Evolutionary conservation across 2,797 vertebrate species (phyloP).

Genomic region (Mareca strepera): DNA sequence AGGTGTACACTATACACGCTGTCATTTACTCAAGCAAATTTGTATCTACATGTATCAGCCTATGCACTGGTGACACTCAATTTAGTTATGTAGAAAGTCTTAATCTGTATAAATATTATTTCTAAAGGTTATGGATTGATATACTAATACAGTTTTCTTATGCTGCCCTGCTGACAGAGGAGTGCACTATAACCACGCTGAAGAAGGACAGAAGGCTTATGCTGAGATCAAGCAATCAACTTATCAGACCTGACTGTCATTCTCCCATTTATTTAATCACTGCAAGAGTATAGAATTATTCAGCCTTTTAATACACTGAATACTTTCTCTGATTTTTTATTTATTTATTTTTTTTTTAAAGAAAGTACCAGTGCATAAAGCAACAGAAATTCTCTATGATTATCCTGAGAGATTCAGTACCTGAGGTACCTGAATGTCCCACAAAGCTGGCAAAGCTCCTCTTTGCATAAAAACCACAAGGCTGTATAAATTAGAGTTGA

Average conservation of each 20-base stretch:
- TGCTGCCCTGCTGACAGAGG: background rate
- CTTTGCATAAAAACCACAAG: background rate
- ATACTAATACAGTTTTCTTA: background rate
- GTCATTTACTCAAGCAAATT: background rate
- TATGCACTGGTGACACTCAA: accelerated
- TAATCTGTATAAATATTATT: background rate
- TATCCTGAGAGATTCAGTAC: background rate
- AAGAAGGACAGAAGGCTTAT: background rate
- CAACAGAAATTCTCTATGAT: background rate
- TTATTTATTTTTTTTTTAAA: background rate
- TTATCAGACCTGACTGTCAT: background rate
- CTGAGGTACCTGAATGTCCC: background rate
- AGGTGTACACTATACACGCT: background rate
- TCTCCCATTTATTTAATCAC: background rate
- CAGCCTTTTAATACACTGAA: background rate
- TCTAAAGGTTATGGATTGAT: background rate
- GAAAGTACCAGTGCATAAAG: background rate
- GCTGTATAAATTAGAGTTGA: background rate
- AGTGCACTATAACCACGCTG: background rate
- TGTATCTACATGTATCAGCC: background rate
- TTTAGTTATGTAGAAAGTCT: background rate
- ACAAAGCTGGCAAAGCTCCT: background rate
- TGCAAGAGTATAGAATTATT: background rate
- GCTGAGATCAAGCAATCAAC: background rate
- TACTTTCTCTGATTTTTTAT: background rate